phyloP scores from a whole-genome alignment of 2,113 vertebrate species.

The Bambusicola thoracicus region DNA sequence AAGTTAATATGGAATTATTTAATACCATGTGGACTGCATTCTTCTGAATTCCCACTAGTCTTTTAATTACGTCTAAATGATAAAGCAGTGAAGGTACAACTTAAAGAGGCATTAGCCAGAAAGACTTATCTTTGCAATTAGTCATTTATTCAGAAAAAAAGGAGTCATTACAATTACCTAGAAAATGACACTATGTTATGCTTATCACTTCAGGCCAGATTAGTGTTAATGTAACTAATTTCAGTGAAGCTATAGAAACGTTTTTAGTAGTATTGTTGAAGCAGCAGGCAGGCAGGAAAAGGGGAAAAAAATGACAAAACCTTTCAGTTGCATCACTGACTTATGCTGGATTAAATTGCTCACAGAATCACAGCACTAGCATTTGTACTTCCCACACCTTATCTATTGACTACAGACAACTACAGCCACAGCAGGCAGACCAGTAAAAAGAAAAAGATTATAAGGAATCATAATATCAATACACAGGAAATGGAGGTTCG shows the following conservation, averaged over 20 bases:
- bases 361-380: background rate
- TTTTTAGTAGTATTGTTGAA: background rate
- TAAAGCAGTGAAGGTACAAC: background rate
- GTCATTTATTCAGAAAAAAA: background rate
- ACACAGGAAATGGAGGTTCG: background rate
- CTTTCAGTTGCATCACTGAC: background rate
- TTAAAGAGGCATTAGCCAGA: background rate
- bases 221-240: background rate
- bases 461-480: background rate
- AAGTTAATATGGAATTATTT: background rate
- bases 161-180: background rate
- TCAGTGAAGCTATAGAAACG: background rate
- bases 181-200: background rate
- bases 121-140: background rate
- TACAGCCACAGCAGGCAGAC: background rate
- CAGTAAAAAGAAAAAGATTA: background rate
- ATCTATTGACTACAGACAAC: background rate
- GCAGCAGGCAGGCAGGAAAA: background rate
- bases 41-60: background rate
- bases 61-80: background rate
- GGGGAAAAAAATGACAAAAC: background rate
- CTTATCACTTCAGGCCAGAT: background rate
- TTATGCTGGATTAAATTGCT: background rate
- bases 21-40: background rate
- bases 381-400: background rate